A percentile compares a stretch with the other conserved stretches of the same genome.
phyloP scores from a whole-genome alignment of 2,888 invertebrate species.

The Oxyscelio sp. region DNA sequence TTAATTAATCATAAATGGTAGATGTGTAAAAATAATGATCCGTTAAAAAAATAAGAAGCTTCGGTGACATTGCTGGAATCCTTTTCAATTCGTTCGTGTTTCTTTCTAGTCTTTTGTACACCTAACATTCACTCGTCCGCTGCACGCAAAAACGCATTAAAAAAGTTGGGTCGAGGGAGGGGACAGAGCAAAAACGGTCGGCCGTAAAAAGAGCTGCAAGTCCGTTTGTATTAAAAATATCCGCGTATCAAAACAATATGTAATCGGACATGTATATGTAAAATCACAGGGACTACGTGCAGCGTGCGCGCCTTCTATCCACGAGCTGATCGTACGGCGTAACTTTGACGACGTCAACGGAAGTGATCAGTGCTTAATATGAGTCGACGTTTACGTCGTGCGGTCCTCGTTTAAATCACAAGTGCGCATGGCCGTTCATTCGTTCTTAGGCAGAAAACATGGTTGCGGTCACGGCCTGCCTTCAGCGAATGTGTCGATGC shows the following conservation, averaged over 20 bases:
- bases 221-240: too few relatives aligned
- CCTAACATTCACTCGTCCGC: too few relatives aligned
- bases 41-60: too few relatives aligned
- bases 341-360: background rate
- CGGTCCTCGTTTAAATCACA: conserved; percentile 34
- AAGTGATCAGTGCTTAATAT: background rate
- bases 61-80: too few relatives aligned
- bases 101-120: too few relatives aligned
- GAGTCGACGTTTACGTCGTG: conserved; percentile 7
- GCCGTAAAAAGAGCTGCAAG: too few relatives aligned
- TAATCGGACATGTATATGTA: conserved; percentile 24
- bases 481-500: background rate
- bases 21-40: too few relatives aligned
- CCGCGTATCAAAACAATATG: conserved; percentile 37
- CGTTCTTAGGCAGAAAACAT: conserved; percentile 47
- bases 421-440: conserved; percentile 35
- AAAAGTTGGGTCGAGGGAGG: too few relatives aligned
- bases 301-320: conserved; percentile 39
- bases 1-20: too few relatives aligned
- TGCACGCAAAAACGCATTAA: too few relatives aligned
- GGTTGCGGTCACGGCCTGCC: conserved; percentile 15
- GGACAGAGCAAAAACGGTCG: too few relatives aligned
- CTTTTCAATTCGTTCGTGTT: too few relatives aligned
- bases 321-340: conserved; percentile 8
- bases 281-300: conserved; percentile 43